Evolutionary conservation across 2,888 invertebrate genomes (phyloP), one percentile per base, ranked within the genome.

Genomic region (Rhagonycha fulva): DNA sequence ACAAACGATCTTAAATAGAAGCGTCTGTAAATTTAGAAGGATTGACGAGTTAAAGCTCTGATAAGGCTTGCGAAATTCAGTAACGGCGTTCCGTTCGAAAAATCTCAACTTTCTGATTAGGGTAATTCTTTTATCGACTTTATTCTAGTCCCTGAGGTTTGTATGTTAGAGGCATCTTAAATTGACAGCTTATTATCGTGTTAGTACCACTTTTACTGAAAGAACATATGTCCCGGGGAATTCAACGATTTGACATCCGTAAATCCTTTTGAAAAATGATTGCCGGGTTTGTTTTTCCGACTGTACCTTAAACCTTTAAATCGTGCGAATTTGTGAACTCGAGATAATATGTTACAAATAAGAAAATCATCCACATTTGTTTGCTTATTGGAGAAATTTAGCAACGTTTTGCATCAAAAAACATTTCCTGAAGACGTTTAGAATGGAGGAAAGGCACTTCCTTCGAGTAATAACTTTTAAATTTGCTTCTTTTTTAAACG

Each of bases 201-300:
- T 47, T 47, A 47, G n/a, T 68, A 68, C 61, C 24, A 68, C 23
- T 68, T 69, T 32, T 9, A 23, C 61, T 19, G 62, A 19, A 69
- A 73, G 61, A 73, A 72, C 68, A 47, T 72, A 67, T 68, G 62
- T 68, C 68, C 19, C 19, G 28, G 68, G 62, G 68, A 67, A 72
- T 72, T 32, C 67, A 19, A 62, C 72, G 30, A 72, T 69, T 69
- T 73, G 68, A 69, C 73, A 73, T 61, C 32, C 62, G 69, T 19
- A 73, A 73, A 73, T 73, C 73, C 73, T 62, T 61, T 68, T 73
- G 73, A 73, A 73, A 73, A 73, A 73, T 73, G 69, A 32, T 73
- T 32, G n/a, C 73, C 30, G 66, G 26, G 60, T 67, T 71, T 14
- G 23, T 9, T 24, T 60, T 26, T 47, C 14, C 66, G 47, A 69